A percentile compares a stretch with the other conserved stretches of the same genome.
Evolutionary conservation across 2,113 vertebrate species (phyloP).

Genomic region (Melanotaenia duboulayi): DNA sequence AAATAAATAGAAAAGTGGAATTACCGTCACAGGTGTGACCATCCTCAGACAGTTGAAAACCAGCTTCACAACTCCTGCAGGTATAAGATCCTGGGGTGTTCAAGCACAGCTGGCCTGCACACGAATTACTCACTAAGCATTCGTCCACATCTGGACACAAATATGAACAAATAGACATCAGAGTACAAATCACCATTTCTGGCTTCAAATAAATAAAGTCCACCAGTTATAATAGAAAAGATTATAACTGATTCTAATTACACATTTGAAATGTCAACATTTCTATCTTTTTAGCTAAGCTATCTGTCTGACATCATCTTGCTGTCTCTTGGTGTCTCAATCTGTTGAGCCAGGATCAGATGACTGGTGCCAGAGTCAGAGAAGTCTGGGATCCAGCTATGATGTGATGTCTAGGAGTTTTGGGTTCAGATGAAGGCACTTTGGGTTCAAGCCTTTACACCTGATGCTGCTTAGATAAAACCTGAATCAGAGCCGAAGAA

Average conservation of each 20-base stretch:
- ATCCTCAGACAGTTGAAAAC: slow-evolving; percentile 72
- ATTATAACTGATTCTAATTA: slow-evolving; percentile 24
- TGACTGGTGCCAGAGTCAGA: slow-evolving; percentile 59
- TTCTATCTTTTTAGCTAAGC: slow-evolving; percentile 48
- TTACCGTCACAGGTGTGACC: slow-evolving; percentile 82
- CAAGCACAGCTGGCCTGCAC: slow-evolving; percentile 81
- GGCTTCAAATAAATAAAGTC: slow-evolving; percentile 60
- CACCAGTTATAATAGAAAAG: slow-evolving; percentile 61
- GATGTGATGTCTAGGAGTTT: slow-evolving; percentile 76
- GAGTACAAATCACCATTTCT: slow-evolving; percentile 60
- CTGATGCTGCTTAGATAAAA: slow-evolving; percentile 60
- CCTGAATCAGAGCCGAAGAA: slow-evolving; percentile 37
- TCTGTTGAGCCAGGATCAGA: slow-evolving; percentile 55
- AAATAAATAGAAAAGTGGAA: not conserved
- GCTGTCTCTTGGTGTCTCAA: slow-evolving; percentile 64
- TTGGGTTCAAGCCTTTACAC: slow-evolving; percentile 47
- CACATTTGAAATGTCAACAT: slow-evolving; percentile 60
- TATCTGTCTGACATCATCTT: slow-evolving; percentile 64
- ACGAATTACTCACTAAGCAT: slow-evolving; percentile 74
- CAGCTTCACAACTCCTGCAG: slow-evolving; percentile 79
- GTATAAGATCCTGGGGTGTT: slow-evolving; percentile 83
- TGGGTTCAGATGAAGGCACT: slow-evolving; percentile 42
- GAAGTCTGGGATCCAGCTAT: slow-evolving; percentile 64
- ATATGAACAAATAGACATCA: slow-evolving; percentile 53
- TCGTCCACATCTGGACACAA: slow-evolving; percentile 74